Percentiles rank a stretch among this genome's conserved stretches.
These are phyloP conservation scores for Percopsis omiscomaycus DNA, from an alignment of 2,797 vertebrate genomes.

Conservation along the genomic window DNA sequence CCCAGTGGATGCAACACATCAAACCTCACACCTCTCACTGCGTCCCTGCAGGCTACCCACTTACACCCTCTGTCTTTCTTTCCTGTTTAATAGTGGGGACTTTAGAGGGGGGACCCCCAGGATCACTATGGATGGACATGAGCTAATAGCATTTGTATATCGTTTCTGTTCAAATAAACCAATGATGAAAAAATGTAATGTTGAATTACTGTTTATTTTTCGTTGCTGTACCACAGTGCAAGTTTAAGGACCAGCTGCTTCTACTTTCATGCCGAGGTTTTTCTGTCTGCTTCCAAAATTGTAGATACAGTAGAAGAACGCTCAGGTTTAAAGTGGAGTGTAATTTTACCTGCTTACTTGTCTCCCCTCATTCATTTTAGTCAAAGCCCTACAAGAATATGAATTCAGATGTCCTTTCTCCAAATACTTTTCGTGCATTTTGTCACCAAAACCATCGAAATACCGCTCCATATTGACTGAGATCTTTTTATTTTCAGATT, in stretches of 20 bases:
- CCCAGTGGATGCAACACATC: constrained; percentile 61
- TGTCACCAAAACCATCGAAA: constrained; percentile 47
- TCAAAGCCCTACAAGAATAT: constrained; percentile 36
- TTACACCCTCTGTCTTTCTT: constrained; percentile 53
- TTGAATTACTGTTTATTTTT: no score
- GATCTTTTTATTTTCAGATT: constrained; percentile 66
- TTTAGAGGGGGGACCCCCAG: background rate
- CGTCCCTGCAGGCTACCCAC: constrained; percentile 55
- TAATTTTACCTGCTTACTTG: constrained; percentile 10
- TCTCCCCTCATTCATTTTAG: constrained; percentile 40
- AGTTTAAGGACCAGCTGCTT: constrained; percentile 10
- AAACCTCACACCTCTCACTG: constrained; percentile 58
- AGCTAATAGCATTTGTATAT: no score
- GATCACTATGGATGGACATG: no score
- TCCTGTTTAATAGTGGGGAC: constrained; percentile 34
- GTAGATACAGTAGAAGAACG: background rate
- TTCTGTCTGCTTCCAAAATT: background rate
- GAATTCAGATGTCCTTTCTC: constrained; percentile 33
- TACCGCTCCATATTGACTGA: constrained; percentile 56
- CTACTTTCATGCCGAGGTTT: constrained; percentile 9
- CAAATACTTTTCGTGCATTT: constrained; percentile 42
- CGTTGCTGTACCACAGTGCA: background rate
- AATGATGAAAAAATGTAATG: no score
- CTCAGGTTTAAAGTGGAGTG: background rate
- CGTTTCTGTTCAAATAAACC: no score